Evolutionary conservation across 2,113 vertebrate genomes (phyloP), one percentile per base, ranked within the genome.

Genomic region (Corydoras sp.): DNA sequence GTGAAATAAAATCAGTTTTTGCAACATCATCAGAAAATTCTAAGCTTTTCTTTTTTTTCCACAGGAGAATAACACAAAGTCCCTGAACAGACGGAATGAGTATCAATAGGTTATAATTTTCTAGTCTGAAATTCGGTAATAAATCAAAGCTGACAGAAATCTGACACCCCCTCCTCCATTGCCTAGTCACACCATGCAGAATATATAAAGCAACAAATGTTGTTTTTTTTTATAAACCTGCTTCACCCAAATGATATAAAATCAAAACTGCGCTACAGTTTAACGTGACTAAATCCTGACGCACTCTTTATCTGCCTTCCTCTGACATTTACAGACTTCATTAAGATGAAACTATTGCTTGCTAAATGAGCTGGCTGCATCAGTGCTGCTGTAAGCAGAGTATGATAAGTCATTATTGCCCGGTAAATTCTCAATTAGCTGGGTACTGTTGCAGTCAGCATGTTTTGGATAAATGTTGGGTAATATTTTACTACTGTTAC

Each of bases 361-460:
- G 82, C 77, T 82, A 85, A 85, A 83, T 69, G 79, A 83, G 73
- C 43, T 50, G 72, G 71, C 80, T 76, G 68, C 71, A 74, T 79
- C 73, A 67, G 73, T 75, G 77, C 69, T 72, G 77, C 60, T 65
- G 72, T 74, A 74, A 77, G 75, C 69, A 76, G 76, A 65, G 81
- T 79, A 81, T 76, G 83, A 83, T 78, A 85, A 81, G 77, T 85
- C 81, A 87, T 90, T 87, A 88, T 61, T 32, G 81, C 81, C 76
- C 75, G 82, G 80, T 85, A 87, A 87, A 84, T 85, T 79, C 80
- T 82, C 83, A 77, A 88, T 87, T 86, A 89, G 80, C 77, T 75
- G 13, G 7, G 77, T 76, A 73, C 71, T 78, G 62, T 61, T 78
- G 79, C 80, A 81, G 77, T 83, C 85, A 84, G 83, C 81, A 82